Evolutionary conservation across 2,888 invertebrate species (phyloP).

Genomic region (Apotomis betuletana): DNA sequence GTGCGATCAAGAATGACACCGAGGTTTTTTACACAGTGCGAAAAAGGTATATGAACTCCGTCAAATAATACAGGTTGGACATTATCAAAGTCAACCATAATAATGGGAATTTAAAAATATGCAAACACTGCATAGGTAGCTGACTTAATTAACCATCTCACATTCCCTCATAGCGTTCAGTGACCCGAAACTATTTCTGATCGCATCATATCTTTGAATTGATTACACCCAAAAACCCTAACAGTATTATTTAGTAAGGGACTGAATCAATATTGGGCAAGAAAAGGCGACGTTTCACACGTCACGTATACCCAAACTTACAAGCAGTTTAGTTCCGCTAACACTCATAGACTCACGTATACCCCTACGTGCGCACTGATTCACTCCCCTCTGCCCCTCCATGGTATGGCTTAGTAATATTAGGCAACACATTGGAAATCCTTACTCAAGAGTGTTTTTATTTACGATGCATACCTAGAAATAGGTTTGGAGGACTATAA

Average conservation of each 20-base stretch:
- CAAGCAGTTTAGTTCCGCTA: conserved; percentile 14
- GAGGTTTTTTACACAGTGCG: too few relatives aligned
- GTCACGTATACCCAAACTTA: conserved; percentile 59
- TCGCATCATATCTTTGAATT: conserved; percentile 7
- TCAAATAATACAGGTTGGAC: too few relatives aligned
- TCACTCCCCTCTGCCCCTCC: conserved; percentile 8
- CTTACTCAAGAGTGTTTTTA: conserved; percentile 1
- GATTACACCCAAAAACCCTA: conserved; percentile 27
- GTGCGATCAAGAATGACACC: too few relatives aligned
- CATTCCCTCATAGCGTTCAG: not conserved
- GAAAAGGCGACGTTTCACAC: conserved; percentile 51
- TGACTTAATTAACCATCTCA: not conserved
- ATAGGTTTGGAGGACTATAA: too few relatives aligned
- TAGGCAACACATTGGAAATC: conserved; percentile 16
- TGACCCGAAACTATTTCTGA: not conserved
- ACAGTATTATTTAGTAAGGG: conserved; percentile 22
- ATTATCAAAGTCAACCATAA: too few relatives aligned
- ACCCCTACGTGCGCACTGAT: conserved; percentile 21
- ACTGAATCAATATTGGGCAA: conserved; percentile 52
- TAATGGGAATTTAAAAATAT: too few relatives aligned
- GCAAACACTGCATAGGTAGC: too few relatives aligned
- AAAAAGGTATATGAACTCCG: too few relatives aligned
- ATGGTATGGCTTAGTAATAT: conserved; percentile 11
- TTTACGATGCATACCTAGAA: not conserved
- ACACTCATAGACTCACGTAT: conserved; percentile 32